A percentile compares a stretch with the other conserved stretches of the same genome.
phyloP scores from a whole-genome alignment of 1,140 invertebrate genomes.

The Halyomorpha halys region DNA sequence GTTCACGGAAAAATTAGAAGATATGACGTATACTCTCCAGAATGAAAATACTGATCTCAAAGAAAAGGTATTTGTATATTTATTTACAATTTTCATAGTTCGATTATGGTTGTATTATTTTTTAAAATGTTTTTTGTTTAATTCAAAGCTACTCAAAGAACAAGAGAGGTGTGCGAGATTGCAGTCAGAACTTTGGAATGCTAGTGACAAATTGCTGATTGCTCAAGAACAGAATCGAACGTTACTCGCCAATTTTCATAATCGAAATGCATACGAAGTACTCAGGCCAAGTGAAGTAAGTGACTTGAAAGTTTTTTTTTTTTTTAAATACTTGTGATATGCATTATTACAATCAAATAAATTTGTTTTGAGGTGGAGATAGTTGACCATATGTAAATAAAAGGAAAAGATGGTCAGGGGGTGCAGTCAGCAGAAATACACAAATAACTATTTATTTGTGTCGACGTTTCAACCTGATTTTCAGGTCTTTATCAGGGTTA shows the following conservation, averaged over 20 bases:
- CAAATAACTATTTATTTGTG: too few relatives aligned
- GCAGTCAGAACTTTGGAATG: conserved; percentile 27
- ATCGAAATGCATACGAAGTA: conserved; percentile 1
- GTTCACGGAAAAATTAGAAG: conserved; percentile 9
- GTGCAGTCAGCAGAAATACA: too few relatives aligned
- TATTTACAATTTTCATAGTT: neutral
- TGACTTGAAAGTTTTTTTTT: too few relatives aligned
- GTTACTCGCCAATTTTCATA: conserved; percentile 12
- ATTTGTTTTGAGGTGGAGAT: too few relatives aligned
- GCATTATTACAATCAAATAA: too few relatives aligned
- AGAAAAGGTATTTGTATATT: conserved; percentile 3
- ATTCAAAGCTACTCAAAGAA: neutral
- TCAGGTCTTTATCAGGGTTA: too few relatives aligned
- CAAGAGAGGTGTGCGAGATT: conserved; percentile 1
- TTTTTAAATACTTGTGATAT: too few relatives aligned
- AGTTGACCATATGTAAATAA: too few relatives aligned
- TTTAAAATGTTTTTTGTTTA: neutral
- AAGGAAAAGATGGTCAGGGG: too few relatives aligned
- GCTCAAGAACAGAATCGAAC: conserved; percentile 26
- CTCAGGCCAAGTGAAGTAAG: neutral
- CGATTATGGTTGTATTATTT: too few relatives aligned
- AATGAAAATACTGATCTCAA: conserved; percentile 15
- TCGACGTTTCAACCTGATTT: too few relatives aligned
- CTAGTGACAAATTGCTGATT: conserved; percentile 30
- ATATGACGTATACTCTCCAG: neutral